These are phyloP conservation scores for Crenichthys baileyi DNA, from an alignment of 2,797 vertebrate species.

Conservation along the genomic window DNA sequence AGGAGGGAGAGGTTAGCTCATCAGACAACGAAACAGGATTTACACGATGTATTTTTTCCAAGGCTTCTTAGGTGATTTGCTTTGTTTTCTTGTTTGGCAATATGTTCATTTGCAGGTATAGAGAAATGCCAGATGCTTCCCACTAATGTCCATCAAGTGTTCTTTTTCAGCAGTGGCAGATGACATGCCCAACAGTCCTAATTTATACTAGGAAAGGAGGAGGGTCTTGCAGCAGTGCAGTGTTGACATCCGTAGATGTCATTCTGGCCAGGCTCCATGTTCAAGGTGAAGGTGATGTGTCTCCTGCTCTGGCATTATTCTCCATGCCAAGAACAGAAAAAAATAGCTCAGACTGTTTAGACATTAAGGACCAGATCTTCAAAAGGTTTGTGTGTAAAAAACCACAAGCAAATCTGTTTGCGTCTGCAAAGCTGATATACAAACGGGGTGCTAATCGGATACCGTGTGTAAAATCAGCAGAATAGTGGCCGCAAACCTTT, in stretches of 20 bases:
- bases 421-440: too few relatives aligned
- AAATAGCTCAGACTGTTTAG: constrained; percentile 37
- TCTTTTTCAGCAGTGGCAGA: constrained; percentile 56
- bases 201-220: constrained; percentile 59
- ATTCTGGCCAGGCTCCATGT: constrained; percentile 69
- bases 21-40: not conserved
- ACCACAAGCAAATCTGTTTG: too few relatives aligned
- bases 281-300: constrained; percentile 62
- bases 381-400: too few relatives aligned
- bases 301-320: constrained; percentile 42
- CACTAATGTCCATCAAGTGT: constrained; percentile 53
- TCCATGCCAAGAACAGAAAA: constrained; percentile 21
- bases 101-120: constrained; percentile 8
- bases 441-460: too few relatives aligned
- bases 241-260: constrained; percentile 59
- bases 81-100: constrained; percentile 55
- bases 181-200: constrained; percentile 71
- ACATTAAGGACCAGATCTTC: not conserved
- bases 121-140: constrained; percentile 30
- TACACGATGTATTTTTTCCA: constrained; percentile 13
- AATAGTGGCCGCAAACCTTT: too few relatives aligned
- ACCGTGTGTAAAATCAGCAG: too few relatives aligned
- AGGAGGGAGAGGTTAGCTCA: too few relatives aligned
- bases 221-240: constrained; percentile 23
- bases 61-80: constrained; percentile 31